phyloP scores from a whole-genome alignment of 2,113 vertebrate species.

The Tichodroma muraria region DNA sequence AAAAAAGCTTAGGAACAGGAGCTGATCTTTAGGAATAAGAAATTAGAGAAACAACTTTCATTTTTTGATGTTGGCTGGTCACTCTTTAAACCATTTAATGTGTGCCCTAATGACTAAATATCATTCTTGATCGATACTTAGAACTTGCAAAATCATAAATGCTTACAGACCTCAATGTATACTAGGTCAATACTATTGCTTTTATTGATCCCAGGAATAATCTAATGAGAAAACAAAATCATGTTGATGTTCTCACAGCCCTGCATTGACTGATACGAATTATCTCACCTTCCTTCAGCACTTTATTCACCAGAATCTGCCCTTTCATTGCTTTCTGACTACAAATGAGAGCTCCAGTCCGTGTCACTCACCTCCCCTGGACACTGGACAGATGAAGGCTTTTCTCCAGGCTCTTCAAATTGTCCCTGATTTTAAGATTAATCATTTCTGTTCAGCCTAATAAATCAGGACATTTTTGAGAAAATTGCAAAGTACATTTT shows the following conservation, averaged over 20 bases:
- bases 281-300: not conserved
- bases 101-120: not conserved
- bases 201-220: slow-evolving; percentile 6
- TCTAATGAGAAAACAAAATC: slow-evolving; percentile 13
- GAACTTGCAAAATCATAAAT: slow-evolving; percentile 15
- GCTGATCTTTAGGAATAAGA: not conserved
- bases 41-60: not conserved
- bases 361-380: not conserved
- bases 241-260: not conserved
- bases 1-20: not conserved
- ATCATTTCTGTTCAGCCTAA: not conserved
- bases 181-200: not conserved
- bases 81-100: not conserved
- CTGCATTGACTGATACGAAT: not conserved
- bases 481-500: not conserved
- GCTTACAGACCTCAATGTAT: not conserved
- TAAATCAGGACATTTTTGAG: not conserved
- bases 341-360: not conserved
- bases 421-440: not conserved
- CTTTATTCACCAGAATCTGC: not conserved
- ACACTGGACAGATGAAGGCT: not conserved
- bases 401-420: not conserved
- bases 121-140: not conserved
- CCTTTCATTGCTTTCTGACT: not conserved
- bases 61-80: not conserved